Base-by-base conservation (phyloP, 2,113 vertebrate genomes). In the Pycnonotus jocosus region DNA sequence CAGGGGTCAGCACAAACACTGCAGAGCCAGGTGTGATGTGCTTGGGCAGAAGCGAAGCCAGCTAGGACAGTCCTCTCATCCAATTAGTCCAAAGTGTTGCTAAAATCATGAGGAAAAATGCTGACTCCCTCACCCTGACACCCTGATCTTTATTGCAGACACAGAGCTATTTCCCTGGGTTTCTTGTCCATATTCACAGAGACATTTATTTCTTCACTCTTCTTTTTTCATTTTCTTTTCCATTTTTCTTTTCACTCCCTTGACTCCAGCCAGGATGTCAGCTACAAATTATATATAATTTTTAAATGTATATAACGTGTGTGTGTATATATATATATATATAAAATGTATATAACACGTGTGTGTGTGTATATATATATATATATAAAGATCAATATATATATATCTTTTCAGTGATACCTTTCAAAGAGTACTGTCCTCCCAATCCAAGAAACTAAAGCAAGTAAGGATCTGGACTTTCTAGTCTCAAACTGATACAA, bases 11-110 rank as follows among this genome's bases (percentile, higher is more conserved):
- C 50, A 10, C 72, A 64, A 77, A 89, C 6, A 78, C 42, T 9
- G 0, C 40, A 19, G 76, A 72, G 73, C 91, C 96, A 96, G 87
- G 94, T 96, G 97, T 81, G 93, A 91, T 77, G 65, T 20, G 15
- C 64, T 89, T 81, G 71, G 37, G 72, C 51, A 93, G 87, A 96
- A 80, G 58, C 0, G 0, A 80, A 85, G 92, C 92, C 91, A 94
- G 3, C 58, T 23, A 84, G 92, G 62, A 33, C 8, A 10, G 31
- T 68, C 33, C 50, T 90, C 88, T 64, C 24, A 10, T 48, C 91
- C 65, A 15, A 7, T 62, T 72, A 82, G 57, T 53, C 76, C 81
- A 88, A 60, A 0, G 0, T 14, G 2, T 54, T 51, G 73, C 72
- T 78, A 78, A 74, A 90, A 66, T 38, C n/a, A 19, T 51, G 86